These are phyloP conservation scores for Xiphorhynchus elegans DNA, from an alignment of 2,113 vertebrate species.

Conservation along the genomic window DNA sequence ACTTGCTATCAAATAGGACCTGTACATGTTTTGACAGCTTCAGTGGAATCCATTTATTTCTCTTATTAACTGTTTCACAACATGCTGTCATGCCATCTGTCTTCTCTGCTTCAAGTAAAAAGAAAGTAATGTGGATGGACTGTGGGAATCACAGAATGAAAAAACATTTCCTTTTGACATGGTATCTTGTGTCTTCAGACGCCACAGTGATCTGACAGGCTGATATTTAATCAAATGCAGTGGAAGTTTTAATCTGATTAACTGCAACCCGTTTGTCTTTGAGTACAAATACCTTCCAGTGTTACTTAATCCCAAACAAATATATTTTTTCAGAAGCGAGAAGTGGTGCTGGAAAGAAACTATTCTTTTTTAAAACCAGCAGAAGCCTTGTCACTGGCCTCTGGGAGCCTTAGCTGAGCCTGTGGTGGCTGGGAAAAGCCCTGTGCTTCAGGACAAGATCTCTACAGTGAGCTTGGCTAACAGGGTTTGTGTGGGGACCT, in stretches of 20 bases:
- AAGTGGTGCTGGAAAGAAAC: not conserved
- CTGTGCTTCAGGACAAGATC: not conserved
- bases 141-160: not conserved
- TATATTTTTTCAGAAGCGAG: not conserved
- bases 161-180: not conserved
- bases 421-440: not conserved
- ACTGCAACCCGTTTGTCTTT: not conserved
- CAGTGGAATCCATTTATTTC: not conserved
- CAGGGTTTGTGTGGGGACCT: rapidly evolving
- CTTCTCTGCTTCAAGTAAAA: not conserved
- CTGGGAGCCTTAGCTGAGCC: not conserved
- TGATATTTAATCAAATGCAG: conserved; percentile 2
- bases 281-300: not conserved
- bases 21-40: not conserved
- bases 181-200: not conserved
- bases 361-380: not conserved
- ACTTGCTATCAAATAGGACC: not conserved
- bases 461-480: not conserved
- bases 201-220: not conserved
- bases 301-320: not conserved
- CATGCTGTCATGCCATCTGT: not conserved
- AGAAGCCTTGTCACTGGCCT: not conserved
- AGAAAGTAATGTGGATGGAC: not conserved
- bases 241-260: not conserved
- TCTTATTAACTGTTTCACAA: not conserved